Evolutionary conservation across 23 tunicate species (phyloP), one percentile per base, ranked within the genome.

Genomic region (Oikopleura albicans): DNA sequence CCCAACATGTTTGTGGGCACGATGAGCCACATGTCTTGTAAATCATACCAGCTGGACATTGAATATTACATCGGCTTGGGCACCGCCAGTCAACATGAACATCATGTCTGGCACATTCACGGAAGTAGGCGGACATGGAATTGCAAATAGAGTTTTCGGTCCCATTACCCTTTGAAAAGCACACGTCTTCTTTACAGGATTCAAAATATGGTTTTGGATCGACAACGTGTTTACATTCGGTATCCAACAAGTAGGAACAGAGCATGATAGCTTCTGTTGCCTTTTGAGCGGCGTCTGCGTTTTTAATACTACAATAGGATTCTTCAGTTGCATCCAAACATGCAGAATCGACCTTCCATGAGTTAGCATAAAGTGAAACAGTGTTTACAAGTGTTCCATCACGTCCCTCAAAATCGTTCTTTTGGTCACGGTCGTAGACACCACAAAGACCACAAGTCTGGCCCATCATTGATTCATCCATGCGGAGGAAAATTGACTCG

Each of bases 131-230:
- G 28, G 99, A 86, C 99, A 95, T 95, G 22, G 99, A 91, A 40
- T 86, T 59, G 85, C 99, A 95, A 36, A 88, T 88, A 1, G 91
- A 87, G 4, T 71, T 35, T 71, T 71, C 79, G 39, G 76, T 63
- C 0, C 86, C 41, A 41, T 88, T 75, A 1, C 92, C 99, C 1
- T 84, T 84, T 84, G 87, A 95, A 86, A 95, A 95, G 75, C 99
- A 95, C 39, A 92, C 94, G 76, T 95, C 99, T 88, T 95, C 99
- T 87, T 95, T 95, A 86, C 99, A 95, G 12, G 99, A 88, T 84
- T 95, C 99, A 84, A 90, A 95, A 84, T 84, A 95, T n/a, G 96
- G 87, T 28, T 40, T 39, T 63, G 99, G 99, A 76, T 95, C 90
- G 27, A 95, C 99, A 40, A 87, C 86, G 35, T 90, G 92, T 75